These are phyloP conservation scores for Parauchenoglanis punctatus DNA, from an alignment of 2,797 vertebrate genomes.

Conservation along the genomic window DNA sequence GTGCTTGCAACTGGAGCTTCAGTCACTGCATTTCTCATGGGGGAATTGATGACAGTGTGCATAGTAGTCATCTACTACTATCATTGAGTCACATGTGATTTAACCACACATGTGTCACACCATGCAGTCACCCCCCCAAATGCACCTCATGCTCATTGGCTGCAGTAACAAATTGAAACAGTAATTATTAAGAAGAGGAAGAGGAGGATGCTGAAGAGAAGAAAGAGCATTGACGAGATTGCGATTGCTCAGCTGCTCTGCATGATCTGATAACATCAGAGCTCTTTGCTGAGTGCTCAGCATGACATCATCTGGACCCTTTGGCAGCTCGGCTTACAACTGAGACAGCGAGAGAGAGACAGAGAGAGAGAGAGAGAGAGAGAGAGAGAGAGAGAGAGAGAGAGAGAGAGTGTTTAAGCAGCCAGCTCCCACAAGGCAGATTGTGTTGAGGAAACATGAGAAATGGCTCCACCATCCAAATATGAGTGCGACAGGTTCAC, in stretches of 20 bases:
- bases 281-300: slow-evolving; percentile 63
- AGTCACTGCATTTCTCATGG: slow-evolving; percentile 34
- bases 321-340: slow-evolving; percentile 51
- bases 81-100: slow-evolving; percentile 43
- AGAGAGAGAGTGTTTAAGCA: slow-evolving; percentile 35
- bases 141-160: slow-evolving; percentile 16
- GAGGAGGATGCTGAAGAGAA: slow-evolving; percentile 29
- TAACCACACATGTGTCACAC: slow-evolving; percentile 45
- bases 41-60: slow-evolving; percentile 34
- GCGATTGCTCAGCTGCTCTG: slow-evolving; percentile 52
- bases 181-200: slow-evolving; percentile 35
- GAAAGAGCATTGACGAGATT: slow-evolving; percentile 39
- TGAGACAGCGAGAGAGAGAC: slow-evolving; percentile 21
- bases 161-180: neutral
- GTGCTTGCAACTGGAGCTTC: slow-evolving; percentile 27
- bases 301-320: slow-evolving; percentile 76
- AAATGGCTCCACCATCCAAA: slow-evolving; percentile 56
- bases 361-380: slow-evolving; percentile 29
- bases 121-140: neutral
- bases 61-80: slow-evolving; percentile 42
- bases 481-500: slow-evolving; percentile 56
- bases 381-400: slow-evolving; percentile 25
- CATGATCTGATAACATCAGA: slow-evolving; percentile 66
- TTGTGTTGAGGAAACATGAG: slow-evolving; percentile 58
- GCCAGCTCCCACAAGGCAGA: slow-evolving; percentile 44